Percentiles rank a stretch among this genome's conserved stretches.
These are phyloP conservation scores for Colius striatus DNA, from an alignment of 2,113 vertebrate genomes.

Conservation along the genomic window DNA sequence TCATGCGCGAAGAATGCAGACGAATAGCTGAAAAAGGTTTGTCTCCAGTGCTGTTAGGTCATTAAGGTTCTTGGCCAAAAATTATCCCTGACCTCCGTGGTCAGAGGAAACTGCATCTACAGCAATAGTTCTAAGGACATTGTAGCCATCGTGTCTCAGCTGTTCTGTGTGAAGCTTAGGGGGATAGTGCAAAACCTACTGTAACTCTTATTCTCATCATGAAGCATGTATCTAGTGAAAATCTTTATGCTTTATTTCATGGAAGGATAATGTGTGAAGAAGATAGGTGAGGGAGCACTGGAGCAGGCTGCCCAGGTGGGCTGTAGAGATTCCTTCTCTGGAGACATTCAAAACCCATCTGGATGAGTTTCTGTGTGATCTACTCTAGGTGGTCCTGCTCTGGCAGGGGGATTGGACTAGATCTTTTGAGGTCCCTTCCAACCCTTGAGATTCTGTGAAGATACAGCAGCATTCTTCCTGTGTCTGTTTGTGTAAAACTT, in stretches of 20 bases:
- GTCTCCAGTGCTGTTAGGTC: conserved; percentile 26
- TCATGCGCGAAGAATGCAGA: conserved; percentile 53
- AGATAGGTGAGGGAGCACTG: background rate
- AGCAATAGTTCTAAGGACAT: background rate
- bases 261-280: background rate
- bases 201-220: background rate
- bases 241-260: background rate
- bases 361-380: too few relatives aligned
- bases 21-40: conserved; percentile 53
- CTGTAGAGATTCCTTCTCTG: too few relatives aligned
- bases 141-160: background rate
- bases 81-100: conserved; percentile 22
- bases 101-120: conserved; percentile 8
- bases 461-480: background rate
- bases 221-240: background rate
- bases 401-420: too few relatives aligned
- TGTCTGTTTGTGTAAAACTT: background rate
- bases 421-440: too few relatives aligned
- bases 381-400: too few relatives aligned
- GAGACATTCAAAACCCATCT: too few relatives aligned
- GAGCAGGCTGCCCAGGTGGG: too few relatives aligned
- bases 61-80: conserved; percentile 42
- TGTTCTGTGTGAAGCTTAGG: background rate
- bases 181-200: background rate
- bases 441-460: background rate